Evolutionary conservation across 2,888 invertebrate species (phyloP), one percentile per base, ranked within the genome.

Genomic region (Stenoptilia bipunctidactyla): DNA sequence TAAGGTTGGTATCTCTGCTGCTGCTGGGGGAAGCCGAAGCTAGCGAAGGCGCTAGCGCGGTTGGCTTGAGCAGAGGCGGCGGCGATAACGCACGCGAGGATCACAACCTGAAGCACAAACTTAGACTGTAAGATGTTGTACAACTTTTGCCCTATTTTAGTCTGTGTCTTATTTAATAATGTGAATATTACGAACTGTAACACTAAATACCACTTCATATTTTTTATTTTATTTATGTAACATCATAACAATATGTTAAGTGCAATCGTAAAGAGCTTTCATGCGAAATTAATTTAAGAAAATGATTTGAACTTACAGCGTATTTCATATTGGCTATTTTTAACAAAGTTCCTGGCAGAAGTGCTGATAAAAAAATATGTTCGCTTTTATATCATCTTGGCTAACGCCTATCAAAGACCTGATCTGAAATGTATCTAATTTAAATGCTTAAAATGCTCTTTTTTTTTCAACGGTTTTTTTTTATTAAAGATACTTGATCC

Each of bases 281-380:
- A n/a, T n/a, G n/a, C n/a, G n/a, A n/a, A n/a, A n/a, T n/a, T n/a
- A n/a, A n/a, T n/a, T n/a, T n/a, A n/a, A n/a, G n/a, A n/a, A n/a
- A n/a, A n/a, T n/a, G n/a, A n/a, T n/a, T n/a, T n/a, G n/a, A n/a
- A 47, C 47, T 47, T 37, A 47, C 47, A 42, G 38, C 43, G 30
- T 39, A 39, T 45, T 47, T 47, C 47, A 47, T 47, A 40, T 42
- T 43, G 39, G 36, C 25, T 3, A 12, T 30, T 4, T 12, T 12
- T 5, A 9, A 25, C 9, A 9, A 6, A 25, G 9, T n/a, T n/a
- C n/a, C n/a, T 25, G 10, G 30, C n/a, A 30, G 12, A 12, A 30
- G 30, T 30, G 30, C 6, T 30, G 30, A n/a, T 12, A 30, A 4
- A 30, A 30, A 30, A n/a, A 2, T 10, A 8, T 3, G 30, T 12